Conservation (phyloP, 2,888 invertebrate genomes). For the Adelphocoris suturalis region DNA sequence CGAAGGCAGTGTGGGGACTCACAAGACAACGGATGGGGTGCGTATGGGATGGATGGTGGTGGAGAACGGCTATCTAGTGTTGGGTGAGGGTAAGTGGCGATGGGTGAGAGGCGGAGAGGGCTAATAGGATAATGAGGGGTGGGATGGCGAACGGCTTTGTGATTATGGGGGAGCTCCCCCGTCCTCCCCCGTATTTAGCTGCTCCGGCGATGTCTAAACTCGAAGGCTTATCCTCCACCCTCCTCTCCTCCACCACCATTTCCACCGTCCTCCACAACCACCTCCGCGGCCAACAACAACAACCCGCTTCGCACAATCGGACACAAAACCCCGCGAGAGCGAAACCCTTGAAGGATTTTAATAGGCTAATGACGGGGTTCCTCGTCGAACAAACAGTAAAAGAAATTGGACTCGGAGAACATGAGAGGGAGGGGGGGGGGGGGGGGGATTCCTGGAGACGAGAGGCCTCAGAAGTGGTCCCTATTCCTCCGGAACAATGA, state of each 20-base stretch:
- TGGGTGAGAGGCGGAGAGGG: conserved; percentile 1
- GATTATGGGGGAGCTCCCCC: conserved; percentile 31
- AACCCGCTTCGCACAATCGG: background rate
- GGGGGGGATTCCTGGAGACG: background rate
- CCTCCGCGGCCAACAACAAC: background rate
- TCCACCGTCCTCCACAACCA: too few species aligned
- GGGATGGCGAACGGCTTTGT: conserved; percentile 63
- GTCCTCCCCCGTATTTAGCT: conserved; percentile 20
- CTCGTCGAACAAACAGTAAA: conserved; percentile 18
- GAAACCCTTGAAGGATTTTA: background rate
- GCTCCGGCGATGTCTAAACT: conserved; percentile 32
- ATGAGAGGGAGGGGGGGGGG: background rate
- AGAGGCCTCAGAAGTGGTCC: background rate
- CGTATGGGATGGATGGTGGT: background rate
- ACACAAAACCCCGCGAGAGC: background rate
- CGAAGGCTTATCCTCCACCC: background rate
- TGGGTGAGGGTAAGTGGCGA: background rate
- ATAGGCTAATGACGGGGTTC: conserved; percentile 11
- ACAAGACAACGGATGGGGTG: background rate
- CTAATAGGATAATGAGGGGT: conserved; percentile 69
- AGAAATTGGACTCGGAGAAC: background rate
- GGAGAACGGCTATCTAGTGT: background rate
- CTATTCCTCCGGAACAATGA: background rate
- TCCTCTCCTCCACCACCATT: too few species aligned
- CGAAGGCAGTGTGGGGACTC: too few species aligned